phyloP scores from a whole-genome alignment of 1,140 invertebrate genomes.

The Tetranychus cinnabarinus region DNA sequence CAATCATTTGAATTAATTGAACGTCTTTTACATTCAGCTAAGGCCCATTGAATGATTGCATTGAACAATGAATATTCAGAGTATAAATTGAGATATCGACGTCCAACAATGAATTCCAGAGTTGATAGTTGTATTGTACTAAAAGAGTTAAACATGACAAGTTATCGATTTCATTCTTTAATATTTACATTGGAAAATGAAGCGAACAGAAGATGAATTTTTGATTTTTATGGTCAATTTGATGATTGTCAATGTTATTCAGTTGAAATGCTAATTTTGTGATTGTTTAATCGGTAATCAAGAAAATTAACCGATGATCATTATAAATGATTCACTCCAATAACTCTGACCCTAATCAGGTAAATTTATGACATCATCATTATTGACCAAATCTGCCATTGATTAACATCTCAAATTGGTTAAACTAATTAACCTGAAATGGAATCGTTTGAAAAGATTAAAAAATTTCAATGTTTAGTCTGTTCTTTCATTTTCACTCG shows the following conservation, averaged over 20 bases:
- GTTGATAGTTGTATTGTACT: conserved; percentile 13
- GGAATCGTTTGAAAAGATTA: no score
- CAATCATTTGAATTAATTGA: conserved; percentile 10
- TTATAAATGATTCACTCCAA: no score
- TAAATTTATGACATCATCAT: no score
- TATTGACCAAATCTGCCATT: no score
- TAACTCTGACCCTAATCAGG: no score
- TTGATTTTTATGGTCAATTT: neutral
- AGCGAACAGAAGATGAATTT: no score
- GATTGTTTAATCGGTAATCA: no score
- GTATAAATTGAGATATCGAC: conserved; percentile 16
- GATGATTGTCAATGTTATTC: neutral
- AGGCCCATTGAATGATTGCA: conserved; percentile 14
- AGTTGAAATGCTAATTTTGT: neutral
- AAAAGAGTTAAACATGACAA: neutral
- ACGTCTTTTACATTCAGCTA: conserved; percentile 14
- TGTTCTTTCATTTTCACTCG: no score
- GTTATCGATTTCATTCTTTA: neutral
- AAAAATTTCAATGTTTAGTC: no score
- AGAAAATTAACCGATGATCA: no score
- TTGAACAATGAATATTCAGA: conserved; percentile 16
- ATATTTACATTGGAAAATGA: neutral
- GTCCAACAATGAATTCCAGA: conserved; percentile 14
- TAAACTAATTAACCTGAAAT: no score
- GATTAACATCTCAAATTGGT: no score